Conservation (phyloP, 2,113 vertebrate genomes). For the Corythornis cristatus region DNA sequence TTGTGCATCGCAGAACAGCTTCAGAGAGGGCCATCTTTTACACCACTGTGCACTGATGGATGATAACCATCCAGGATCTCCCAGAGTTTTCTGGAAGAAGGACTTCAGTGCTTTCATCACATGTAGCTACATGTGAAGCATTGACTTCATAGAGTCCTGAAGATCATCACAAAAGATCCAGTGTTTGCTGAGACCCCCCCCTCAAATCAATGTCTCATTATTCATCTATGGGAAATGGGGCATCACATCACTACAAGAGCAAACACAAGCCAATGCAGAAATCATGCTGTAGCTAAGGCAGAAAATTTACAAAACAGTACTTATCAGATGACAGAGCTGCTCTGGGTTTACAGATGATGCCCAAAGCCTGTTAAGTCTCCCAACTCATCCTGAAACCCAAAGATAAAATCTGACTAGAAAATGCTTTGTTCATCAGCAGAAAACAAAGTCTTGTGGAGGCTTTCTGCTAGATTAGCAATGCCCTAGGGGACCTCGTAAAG, state of each 20-base stretch:
- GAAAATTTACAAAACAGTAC: background rate
- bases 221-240: background rate
- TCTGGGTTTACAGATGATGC: background rate
- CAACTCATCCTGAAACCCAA: background rate
- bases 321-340: background rate
- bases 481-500: background rate
- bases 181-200: background rate
- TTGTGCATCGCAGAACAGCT: background rate
- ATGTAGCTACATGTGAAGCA: background rate
- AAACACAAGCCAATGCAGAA: background rate
- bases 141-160: background rate
- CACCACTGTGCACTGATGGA: background rate
- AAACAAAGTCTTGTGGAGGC: background rate
- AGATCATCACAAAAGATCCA: background rate
- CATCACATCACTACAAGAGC: background rate
- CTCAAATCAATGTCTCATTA: background rate
- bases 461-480: background rate
- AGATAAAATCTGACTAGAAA: background rate
- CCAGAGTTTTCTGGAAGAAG: background rate
- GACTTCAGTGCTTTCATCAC: background rate
- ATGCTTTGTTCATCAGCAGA: background rate
- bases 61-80: background rate
- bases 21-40: background rate
- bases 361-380: background rate
- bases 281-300: background rate